phyloP scores from a whole-genome alignment of 2,797 vertebrate species.

The Tachyglossus aculeatus region DNA sequence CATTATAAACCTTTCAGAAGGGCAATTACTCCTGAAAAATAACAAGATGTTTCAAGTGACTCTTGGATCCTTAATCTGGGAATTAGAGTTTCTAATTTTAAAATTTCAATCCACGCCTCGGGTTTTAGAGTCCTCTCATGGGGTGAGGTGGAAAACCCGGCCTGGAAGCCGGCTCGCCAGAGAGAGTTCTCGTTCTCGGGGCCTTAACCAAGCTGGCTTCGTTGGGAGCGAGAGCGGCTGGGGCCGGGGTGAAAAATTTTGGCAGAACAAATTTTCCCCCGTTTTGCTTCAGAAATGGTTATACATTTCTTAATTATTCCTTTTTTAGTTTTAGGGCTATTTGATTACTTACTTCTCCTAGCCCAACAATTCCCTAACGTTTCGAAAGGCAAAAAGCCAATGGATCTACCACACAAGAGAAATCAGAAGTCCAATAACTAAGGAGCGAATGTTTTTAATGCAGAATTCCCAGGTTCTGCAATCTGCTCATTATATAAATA shows the following conservation, averaged over 20 bases:
- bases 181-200: too few species aligned
- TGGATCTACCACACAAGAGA: background rate
- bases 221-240: too few species aligned
- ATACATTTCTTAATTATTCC: too few species aligned
- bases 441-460: too few species aligned
- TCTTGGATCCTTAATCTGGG: constrained; percentile 35
- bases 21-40: constrained; percentile 54
- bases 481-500: background rate
- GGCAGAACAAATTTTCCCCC: too few species aligned
- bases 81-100: constrained; percentile 50
- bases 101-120: constrained; percentile 33
- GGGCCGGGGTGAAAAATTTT: too few species aligned
- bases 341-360: background rate
- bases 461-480: too few species aligned
- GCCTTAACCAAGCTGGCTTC: too few species aligned
- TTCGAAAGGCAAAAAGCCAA: background rate
- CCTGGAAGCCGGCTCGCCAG: constrained; percentile 4
- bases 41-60: constrained; percentile 50
- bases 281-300: too few species aligned
- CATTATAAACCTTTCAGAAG: constrained; percentile 54
- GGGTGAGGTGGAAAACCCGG: constrained; percentile 24
- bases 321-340: constrained; percentile 22
- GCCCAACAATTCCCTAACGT: background rate
- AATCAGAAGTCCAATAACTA: constrained; percentile 3
- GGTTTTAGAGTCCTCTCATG: constrained; percentile 9